Evolutionary conservation across 2,113 vertebrate genomes (phyloP).

Genomic region (Peucedramus taeniatus): DNA sequence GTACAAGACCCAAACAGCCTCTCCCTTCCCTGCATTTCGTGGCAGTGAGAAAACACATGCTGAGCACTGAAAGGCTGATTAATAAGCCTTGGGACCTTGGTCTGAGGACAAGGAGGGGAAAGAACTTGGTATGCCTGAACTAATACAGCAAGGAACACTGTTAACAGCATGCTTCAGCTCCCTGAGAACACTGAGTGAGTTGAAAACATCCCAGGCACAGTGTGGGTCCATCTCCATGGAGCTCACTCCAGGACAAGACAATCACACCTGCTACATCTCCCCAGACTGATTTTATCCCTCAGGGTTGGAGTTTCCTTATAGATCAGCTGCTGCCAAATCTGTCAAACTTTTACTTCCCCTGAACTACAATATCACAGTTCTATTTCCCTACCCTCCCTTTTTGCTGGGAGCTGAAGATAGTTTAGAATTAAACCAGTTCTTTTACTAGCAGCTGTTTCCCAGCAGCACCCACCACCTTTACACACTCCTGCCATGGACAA

Average conservation of each 20-base stretch:
- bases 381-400: neutral
- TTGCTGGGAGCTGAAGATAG: neutral
- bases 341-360: neutral
- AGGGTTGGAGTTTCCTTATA: neutral
- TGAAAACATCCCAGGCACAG: neutral
- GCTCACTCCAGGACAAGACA: neutral
- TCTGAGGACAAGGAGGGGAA: neutral
- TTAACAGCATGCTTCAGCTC: neutral
- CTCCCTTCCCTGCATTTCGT: neutral
- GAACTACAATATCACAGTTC: neutral
- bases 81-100: neutral
- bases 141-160: neutral
- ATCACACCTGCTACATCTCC: neutral
- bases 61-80: neutral
- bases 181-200: neutral
- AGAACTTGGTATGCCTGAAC: neutral
- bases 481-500: neutral
- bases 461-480: neutral
- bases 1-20: neutral
- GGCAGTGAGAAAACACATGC: neutral
- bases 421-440: neutral
- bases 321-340: neutral
- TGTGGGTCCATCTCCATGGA: neutral
- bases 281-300: neutral
- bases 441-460: neutral